These are phyloP conservation scores for Drosophila grimshawi DNA, from an alignment of 1,140 invertebrate species.

Conservation along the genomic window DNA sequence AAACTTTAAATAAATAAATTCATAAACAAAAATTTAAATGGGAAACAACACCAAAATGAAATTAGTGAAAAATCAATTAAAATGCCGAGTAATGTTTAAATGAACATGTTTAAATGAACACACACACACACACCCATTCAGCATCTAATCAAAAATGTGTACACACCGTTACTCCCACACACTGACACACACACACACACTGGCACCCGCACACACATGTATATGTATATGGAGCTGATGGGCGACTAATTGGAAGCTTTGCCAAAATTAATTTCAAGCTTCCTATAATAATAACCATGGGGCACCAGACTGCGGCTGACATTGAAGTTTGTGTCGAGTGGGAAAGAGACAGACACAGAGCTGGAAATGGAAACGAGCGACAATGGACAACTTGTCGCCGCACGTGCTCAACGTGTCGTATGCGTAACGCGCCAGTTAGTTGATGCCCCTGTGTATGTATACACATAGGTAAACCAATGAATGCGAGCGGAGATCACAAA, in stretches of 20 bases:
- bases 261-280: conserved; percentile 79
- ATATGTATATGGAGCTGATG: conserved; percentile 51
- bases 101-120: too few relatives aligned
- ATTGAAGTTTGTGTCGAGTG: not conserved
- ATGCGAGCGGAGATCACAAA: not conserved
- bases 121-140: too few relatives aligned
- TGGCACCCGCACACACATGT: conserved; percentile 20
- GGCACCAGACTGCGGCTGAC: conserved; percentile 21
- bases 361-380: not conserved
- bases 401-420: conserved; percentile 63
- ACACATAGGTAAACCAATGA: not conserved
- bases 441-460: conserved; percentile 6
- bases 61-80: too few relatives aligned
- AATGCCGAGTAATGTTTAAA: too few relatives aligned
- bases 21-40: too few relatives aligned
- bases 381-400: conserved; percentile 39
- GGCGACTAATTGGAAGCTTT: conserved; percentile 71
- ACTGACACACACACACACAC: conserved; percentile 26
- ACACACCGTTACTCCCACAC: conserved; percentile 2
- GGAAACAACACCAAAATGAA: too few relatives aligned
- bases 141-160: too few relatives aligned
- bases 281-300: conserved; percentile 70
- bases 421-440: conserved; percentile 52
- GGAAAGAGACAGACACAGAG: not conserved
- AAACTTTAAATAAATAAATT: too few relatives aligned